Percentiles rank a stretch among this genome's conserved stretches.
phyloP scores from a whole-genome alignment of 2,888 invertebrate genomes.

The Nomada ruficornis region DNA sequence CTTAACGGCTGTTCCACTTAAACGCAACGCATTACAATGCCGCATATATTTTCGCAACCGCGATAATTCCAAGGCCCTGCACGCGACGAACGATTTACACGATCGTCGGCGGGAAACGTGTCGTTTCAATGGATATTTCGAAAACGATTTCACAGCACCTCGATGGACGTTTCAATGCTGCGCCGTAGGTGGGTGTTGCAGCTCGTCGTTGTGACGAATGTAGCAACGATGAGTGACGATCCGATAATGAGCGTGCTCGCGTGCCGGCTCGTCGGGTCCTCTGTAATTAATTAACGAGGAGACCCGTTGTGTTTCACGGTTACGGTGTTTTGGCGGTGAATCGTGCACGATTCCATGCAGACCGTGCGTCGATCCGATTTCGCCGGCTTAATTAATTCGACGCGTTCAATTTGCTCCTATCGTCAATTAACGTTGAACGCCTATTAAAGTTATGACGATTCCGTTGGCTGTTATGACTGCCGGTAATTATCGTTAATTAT shows the following conservation, averaged over 20 bases:
- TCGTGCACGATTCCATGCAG: conserved; percentile 43
- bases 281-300: conserved; percentile 72
- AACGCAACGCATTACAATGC: conserved; percentile 22
- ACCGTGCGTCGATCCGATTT: conserved; percentile 24
- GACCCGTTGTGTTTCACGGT: conserved; percentile 54
- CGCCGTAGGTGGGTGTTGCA: not conserved
- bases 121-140: conserved; percentile 2
- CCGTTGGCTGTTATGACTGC: conserved; percentile 34
- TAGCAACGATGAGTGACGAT: conserved; percentile 49
- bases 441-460: conserved; percentile 41
- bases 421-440: conserved; percentile 33
- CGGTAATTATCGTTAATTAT: conserved; percentile 48
- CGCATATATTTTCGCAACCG: conserved; percentile 25
- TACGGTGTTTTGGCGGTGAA: conserved; percentile 41
- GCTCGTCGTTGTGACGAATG: conserved; percentile 28
- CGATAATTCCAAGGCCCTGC: conserved; percentile 41
- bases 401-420: conserved; percentile 50
- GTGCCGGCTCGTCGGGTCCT: conserved; percentile 56
- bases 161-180: not conserved
- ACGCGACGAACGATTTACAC: too few species aligned
- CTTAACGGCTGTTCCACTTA: conserved; percentile 28
- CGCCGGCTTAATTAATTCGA: conserved; percentile 64
- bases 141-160: conserved; percentile 1
- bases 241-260: conserved; percentile 62
- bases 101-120: not conserved